Percentiles rank a stretch among this genome's conserved stretches.
Evolutionary conservation across 2,888 invertebrate genomes (phyloP).

Genomic region (Tenthredo scrophulariae): DNA sequence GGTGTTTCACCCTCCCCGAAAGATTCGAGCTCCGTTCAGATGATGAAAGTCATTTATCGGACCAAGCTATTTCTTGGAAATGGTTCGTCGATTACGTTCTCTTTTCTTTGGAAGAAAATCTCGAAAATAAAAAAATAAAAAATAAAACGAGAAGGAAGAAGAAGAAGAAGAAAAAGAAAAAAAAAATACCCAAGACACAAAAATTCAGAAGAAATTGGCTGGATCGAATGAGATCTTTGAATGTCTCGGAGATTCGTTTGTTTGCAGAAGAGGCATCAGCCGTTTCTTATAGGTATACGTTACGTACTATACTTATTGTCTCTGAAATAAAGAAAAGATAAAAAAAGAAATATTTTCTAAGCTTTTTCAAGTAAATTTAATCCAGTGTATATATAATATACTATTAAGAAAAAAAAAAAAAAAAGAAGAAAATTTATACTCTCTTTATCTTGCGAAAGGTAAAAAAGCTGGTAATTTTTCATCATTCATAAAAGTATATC

Average conservation of each 20-base stretch:
- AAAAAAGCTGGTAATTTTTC: not conserved
- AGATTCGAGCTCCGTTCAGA: not conserved
- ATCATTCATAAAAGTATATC: not conserved
- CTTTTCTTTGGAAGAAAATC: not conserved
- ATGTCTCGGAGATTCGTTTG: not conserved
- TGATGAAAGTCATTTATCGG: slow-evolving; percentile 30
- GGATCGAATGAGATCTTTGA: slow-evolving; percentile 1
- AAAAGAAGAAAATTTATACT: not conserved
- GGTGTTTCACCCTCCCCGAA: not conserved
- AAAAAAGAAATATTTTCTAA: not conserved
- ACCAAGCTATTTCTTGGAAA: not conserved
- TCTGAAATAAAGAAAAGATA: not conserved
- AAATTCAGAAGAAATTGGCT: not conserved
- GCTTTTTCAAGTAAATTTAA: not conserved
- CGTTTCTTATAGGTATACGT: not conserved
- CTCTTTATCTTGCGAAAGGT: not conserved
- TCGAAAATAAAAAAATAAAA: not conserved
- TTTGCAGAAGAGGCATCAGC: not conserved
- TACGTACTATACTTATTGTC: not conserved
- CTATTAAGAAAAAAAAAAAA: no score
- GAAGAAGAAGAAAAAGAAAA: not conserved
- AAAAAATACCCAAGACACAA: not conserved
- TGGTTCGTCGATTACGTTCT: not conserved
- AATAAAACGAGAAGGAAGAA: not conserved
- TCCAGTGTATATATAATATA: not conserved